phyloP scores from a whole-genome alignment of 2,888 invertebrate species.

The Tromatobia lineatoria region DNA sequence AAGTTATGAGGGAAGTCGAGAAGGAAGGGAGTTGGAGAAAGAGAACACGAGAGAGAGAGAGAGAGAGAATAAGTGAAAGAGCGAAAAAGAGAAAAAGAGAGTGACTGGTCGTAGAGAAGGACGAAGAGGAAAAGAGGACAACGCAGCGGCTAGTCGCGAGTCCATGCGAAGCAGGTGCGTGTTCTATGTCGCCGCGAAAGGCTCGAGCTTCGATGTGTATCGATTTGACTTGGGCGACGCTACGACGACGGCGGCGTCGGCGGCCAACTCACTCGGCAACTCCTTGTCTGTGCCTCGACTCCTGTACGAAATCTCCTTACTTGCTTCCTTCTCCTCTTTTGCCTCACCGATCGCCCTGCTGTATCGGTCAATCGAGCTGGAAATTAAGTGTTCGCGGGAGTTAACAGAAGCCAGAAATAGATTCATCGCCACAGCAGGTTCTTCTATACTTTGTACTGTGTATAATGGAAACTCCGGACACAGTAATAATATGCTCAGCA shows the following conservation, averaged over 20 bases:
- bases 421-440: not conserved
- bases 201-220: slow-evolving; percentile 46
- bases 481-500: not conserved
- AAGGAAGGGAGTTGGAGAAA: not conserved
- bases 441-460: not conserved
- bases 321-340: slow-evolving; percentile 7
- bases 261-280: not conserved
- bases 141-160: slow-evolving; percentile 7
- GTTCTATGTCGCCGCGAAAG: slow-evolving; percentile 22
- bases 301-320: slow-evolving; percentile 1
- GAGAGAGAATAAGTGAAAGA: not conserved
- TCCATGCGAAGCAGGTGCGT: slow-evolving; percentile 41
- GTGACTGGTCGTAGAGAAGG: not conserved
- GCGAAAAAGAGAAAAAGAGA: not conserved
- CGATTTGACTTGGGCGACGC: slow-evolving; percentile 53
- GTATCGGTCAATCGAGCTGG: slow-evolving; percentile 53
- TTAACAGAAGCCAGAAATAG: slow-evolving; percentile 31
- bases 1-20: too few species aligned
- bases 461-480: not conserved
- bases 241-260: slow-evolving; percentile 34
- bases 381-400: slow-evolving; percentile 44
- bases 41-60: slow-evolving; percentile 5
- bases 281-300: not conserved
- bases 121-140: not conserved
- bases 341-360: slow-evolving; percentile 7